Evolutionary conservation across 64 coral and sea anemone species (phyloP), one percentile per base, ranked within the genome.

Genomic region (Stichodactyla mertensii): DNA sequence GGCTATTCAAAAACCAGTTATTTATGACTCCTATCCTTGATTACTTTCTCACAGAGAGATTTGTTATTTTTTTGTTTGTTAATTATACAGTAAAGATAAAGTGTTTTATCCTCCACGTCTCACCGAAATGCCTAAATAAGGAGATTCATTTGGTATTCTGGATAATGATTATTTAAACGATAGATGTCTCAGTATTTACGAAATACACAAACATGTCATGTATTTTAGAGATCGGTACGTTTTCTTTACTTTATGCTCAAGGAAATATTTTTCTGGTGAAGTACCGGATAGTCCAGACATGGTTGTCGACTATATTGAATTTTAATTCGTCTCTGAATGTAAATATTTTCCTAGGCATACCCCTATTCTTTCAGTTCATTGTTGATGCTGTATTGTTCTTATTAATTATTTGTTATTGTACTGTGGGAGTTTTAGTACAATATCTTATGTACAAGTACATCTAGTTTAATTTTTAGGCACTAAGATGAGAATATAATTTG

Each of bases 41-140:
- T 31, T 31, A 27, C 69, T 74, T 9, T 74, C 0, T 74, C 6
- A 31, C 10, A 31, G 23, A 74, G 10, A 74, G 22, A 74, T 74
- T 74, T 74, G 69, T 74, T 66, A n/a, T 74, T 74, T 45, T 45
- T 74, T 74, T 74, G 69, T 74, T 74, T 74, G 24, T 4, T 74
- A 31, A 74, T 74, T 74, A 36, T 74, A 31, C 26, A 74, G 26
- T 31, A 31, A 10, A 31, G 10, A 9, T 58, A 11, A 58, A 58
- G 14, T 58, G 56, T 58, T 58, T 11, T 58, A 9, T 58, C 56
- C 14, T 10, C 24, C 24, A 12, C 8, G n/a, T 74, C 10, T 74
- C 26, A 69, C 64, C 64, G 19, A 69, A 22, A 69, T 69, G 64
- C 19, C 64, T 69, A 69, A 24, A 69, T 69, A 69, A n/a, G 64